Evolutionary conservation across 2,113 vertebrate genomes (phyloP), one percentile per base, ranked within the genome.

Genomic region (Cyprinus carpio): DNA sequence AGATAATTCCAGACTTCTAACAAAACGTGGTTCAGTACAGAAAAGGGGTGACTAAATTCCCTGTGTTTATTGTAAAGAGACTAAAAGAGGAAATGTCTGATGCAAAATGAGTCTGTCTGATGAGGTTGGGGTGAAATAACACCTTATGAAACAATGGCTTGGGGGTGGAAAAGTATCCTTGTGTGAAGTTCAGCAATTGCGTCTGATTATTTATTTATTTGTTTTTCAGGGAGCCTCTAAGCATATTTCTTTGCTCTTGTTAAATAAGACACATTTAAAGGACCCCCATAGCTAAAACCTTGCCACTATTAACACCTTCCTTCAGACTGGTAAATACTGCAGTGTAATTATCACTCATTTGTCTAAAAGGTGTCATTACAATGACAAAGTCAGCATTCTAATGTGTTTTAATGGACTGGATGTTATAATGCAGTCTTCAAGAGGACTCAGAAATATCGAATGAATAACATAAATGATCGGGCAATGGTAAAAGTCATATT

Each of bases 1-100:
- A 86, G 87, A 82, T 90, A 89, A 91, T 90, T 85, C 88, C 81
- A 84, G 81, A 54, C 83, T 89, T 89, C 88, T 82, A n/a, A 85
- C 82, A 84, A 88, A 88, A 75, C 87, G 87, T 83, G 64, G 84
- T 88, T 88, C 76, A 83, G 77, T 75, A 77, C 88, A 85, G 31
- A 29, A 25, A 77, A 11, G n/a, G 62, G 46, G 78, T 71, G 78
- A 81, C 67, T 84, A 71, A 88, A 89, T 86, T 40, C 71, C 56
- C 34, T 65, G 64, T 56, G 40, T 58, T 89, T 88, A 86, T 85
- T 87, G 82, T 87, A 76, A 89, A 65, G 13, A 83, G n/a, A 82
- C 82, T 58, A 75, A 64, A 82, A 20, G 11, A 64, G 54, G 51
- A 78, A 64, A 62, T 79, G 46, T 62, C 27, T 58, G n/a, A 51